phyloP scores from a whole-genome alignment of 2,797 vertebrate species.

The Centroberyx gerrardi region DNA sequence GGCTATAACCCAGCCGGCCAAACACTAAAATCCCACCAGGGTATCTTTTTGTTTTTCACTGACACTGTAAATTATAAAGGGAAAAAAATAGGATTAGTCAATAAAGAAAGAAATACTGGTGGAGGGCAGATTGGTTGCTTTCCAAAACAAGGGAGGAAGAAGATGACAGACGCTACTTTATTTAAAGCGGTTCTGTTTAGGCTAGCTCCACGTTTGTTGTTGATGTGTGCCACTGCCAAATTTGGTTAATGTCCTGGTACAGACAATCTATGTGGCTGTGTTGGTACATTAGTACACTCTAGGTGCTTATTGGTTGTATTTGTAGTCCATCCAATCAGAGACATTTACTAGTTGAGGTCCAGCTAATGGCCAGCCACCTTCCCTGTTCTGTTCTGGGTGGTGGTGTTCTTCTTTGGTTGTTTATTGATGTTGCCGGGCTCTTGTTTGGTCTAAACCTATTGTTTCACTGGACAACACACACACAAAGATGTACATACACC shows the following conservation, averaged over 20 bases:
- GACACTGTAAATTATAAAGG: not conserved
- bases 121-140: not conserved
- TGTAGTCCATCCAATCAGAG: too few relatives aligned
- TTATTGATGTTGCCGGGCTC: not conserved
- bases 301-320: too few relatives aligned
- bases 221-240: not conserved
- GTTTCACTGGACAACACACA: not conserved
- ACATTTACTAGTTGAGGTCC: not conserved
- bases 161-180: not conserved
- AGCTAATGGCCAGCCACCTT: constrained; percentile 33
- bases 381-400: constrained; percentile 19
- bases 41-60: constrained; percentile 16
- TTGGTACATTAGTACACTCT: too few relatives aligned
- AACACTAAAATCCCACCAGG: not conserved
- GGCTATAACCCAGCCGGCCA: constrained; percentile 14
- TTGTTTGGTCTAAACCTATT: constrained; percentile 37
- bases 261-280: not conserved
- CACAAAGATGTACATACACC: constrained; percentile 3
- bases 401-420: not conserved
- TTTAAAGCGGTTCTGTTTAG: not conserved
- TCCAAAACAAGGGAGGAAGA: not conserved
- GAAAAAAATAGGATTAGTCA: constrained; percentile 18
- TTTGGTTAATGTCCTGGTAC: not conserved
- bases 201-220: not conserved
- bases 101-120: constrained; percentile 13